phyloP scores from a whole-genome alignment of 2,797 vertebrate species.

The Percopsis omiscomaycus region DNA sequence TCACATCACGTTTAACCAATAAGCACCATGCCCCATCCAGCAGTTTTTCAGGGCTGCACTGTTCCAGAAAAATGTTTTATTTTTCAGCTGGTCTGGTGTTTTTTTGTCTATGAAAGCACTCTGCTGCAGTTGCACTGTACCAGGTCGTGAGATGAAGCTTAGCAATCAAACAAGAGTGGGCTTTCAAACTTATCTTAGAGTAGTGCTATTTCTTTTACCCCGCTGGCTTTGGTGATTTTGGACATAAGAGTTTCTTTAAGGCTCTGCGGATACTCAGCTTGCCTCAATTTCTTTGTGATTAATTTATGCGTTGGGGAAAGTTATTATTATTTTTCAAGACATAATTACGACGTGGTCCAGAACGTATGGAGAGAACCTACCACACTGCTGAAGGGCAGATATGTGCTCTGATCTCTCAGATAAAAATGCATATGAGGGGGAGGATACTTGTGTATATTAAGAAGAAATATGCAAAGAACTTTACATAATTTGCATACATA shows the following conservation, averaged over 20 bases:
- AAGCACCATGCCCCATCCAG: too few relatives aligned
- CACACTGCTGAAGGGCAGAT: neutral
- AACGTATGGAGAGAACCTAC: neutral
- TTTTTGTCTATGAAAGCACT: slow-evolving; percentile 3
- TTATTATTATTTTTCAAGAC: neutral
- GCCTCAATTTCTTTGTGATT: neutral
- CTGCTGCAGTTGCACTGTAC: slow-evolving; percentile 12
- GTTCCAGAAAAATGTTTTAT: slow-evolving; percentile 11
- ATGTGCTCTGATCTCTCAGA: neutral
- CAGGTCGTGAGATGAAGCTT: slow-evolving; percentile 24
- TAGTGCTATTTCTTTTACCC: slow-evolving; percentile 31
- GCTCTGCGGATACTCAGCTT: neutral
- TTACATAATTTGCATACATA: neutral
- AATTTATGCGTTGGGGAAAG: neutral
- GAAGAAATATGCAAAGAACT: neutral
- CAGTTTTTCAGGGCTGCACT: neutral
- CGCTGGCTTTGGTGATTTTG: slow-evolving; percentile 18
- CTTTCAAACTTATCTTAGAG: slow-evolving; percentile 27
- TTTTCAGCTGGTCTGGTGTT: slow-evolving; percentile 2
- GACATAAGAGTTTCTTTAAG: slow-evolving; percentile 5
- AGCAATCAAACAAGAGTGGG: slow-evolving; percentile 30
- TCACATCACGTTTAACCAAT: too few relatives aligned
- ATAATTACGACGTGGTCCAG: neutral
- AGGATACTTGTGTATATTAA: neutral
- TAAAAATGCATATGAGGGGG: neutral